phyloP scores from a whole-genome alignment of 2,797 vertebrate species.

The Microctenopoma lineatum region DNA sequence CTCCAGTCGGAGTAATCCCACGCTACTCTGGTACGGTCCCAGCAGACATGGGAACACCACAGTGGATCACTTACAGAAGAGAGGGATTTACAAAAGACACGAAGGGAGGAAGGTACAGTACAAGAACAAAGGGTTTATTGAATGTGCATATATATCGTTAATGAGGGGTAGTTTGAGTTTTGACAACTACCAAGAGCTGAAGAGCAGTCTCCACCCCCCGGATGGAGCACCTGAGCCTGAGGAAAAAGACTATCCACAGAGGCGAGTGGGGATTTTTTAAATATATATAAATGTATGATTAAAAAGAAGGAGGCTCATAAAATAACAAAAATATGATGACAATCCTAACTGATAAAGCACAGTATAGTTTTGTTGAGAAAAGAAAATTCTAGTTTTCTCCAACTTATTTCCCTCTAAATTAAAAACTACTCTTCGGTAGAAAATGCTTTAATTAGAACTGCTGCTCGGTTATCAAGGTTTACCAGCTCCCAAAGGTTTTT shows the following conservation, averaged over 20 bases:
- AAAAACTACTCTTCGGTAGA: background rate
- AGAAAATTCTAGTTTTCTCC: background rate
- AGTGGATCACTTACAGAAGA: conserved; percentile 71
- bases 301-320: background rate
- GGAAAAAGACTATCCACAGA: too few species aligned
- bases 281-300: too few species aligned
- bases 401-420: background rate
- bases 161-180: conserved; percentile 6
- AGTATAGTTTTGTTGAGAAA: background rate
- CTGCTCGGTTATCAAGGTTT: conserved; percentile 1
- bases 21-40: conserved; percentile 69
- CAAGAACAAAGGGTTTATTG: conserved; percentile 56
- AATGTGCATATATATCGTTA: conserved; percentile 39
- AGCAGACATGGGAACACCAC: conserved; percentile 73
- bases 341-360: background rate
- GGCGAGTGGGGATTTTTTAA: too few species aligned
- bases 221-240: too few species aligned
- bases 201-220: too few species aligned
- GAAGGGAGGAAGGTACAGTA: conserved; percentile 62
- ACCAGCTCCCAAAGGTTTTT: conserved; percentile 2
- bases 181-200: too few species aligned
- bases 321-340: background rate
- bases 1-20: conserved; percentile 68
- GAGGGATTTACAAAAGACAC: conserved; percentile 71
- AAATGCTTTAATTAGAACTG: background rate